Conservation (phyloP, 2,888 invertebrate species). For the Idaea aversata region DNA sequence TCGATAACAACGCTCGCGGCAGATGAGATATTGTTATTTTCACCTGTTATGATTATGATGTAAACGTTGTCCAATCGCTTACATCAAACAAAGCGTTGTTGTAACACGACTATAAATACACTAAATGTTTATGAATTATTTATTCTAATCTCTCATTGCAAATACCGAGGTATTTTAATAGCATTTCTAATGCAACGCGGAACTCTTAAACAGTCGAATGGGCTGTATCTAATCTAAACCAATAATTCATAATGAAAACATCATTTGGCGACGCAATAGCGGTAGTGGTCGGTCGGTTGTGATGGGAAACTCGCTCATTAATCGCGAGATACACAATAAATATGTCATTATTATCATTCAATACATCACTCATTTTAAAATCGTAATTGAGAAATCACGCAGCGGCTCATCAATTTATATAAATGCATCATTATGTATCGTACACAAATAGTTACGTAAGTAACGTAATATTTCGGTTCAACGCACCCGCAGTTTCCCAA, state of each 20-base stretch:
- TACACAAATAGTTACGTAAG: slow-evolving; percentile 49
- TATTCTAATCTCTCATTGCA: not conserved
- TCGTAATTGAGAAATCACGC: slow-evolving; percentile 43
- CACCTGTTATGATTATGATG: slow-evolving; percentile 13
- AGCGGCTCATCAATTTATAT: slow-evolving; percentile 59
- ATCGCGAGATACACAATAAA: slow-evolving; percentile 37
- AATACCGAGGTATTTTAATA: not conserved
- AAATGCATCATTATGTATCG: slow-evolving; percentile 62
- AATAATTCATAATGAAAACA: slow-evolving; percentile 24
- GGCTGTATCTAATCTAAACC: slow-evolving; percentile 19
- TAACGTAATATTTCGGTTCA: slow-evolving; percentile 43
- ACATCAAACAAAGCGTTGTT: slow-evolving; percentile 10
- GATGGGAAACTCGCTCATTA: slow-evolving; percentile 37
- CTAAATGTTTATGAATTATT: not conserved
- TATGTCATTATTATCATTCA: slow-evolving; percentile 59
- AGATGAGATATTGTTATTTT: slow-evolving; percentile 27
- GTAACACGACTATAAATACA: not conserved
- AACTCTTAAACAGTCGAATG: slow-evolving; percentile 21
- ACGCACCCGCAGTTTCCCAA: slow-evolving; percentile 51
- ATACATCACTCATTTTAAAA: slow-evolving; percentile 70
- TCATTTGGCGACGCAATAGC: slow-evolving; percentile 20
- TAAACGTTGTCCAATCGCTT: not conserved
- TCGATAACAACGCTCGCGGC: slow-evolving; percentile 39
- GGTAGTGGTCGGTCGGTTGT: slow-evolving; percentile 16
- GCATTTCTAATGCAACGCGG: slow-evolving; percentile 9